These are phyloP conservation scores for Xyrichtys novacula DNA, from an alignment of 2,797 vertebrate species.

Conservation along the genomic window DNA sequence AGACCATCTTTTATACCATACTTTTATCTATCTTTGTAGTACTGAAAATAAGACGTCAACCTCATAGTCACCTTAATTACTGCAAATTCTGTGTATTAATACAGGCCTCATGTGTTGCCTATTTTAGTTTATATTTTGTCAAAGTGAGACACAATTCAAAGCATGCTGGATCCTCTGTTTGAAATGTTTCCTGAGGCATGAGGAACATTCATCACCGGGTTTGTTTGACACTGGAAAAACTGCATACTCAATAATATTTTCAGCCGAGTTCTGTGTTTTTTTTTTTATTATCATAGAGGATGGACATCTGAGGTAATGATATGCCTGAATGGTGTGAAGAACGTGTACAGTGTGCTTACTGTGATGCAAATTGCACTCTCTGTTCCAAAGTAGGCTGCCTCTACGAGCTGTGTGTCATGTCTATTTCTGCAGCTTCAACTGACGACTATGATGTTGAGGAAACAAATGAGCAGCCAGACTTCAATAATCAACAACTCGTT, in stretches of 20 bases:
- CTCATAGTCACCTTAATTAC: too few relatives aligned
- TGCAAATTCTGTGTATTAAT: too few relatives aligned
- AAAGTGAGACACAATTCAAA: too few relatives aligned
- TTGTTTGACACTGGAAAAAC: too few relatives aligned
- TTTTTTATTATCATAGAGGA: not conserved
- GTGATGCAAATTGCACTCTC: not conserved
- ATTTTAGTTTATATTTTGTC: too few relatives aligned
- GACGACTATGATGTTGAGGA: slow-evolving; percentile 2
- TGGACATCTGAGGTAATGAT: not conserved
- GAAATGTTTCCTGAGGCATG: too few relatives aligned
- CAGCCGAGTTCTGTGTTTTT: not conserved
- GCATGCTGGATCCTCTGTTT: too few relatives aligned
- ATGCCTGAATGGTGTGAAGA: not conserved
- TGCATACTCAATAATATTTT: not conserved
- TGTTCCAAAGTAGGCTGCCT: not conserved
- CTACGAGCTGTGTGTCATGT: not conserved
- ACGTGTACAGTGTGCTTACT: not conserved
- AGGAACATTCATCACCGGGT: too few relatives aligned
- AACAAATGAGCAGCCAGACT: not conserved
- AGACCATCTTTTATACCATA: too few relatives aligned
- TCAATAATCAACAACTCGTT: not conserved
- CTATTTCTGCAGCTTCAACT: not conserved
- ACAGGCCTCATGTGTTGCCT: too few relatives aligned
- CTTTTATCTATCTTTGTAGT: too few relatives aligned
- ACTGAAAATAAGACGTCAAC: too few relatives aligned